Conservation (phyloP, 2,888 invertebrate genomes). For the Tromatobia lineatoria region DNA sequence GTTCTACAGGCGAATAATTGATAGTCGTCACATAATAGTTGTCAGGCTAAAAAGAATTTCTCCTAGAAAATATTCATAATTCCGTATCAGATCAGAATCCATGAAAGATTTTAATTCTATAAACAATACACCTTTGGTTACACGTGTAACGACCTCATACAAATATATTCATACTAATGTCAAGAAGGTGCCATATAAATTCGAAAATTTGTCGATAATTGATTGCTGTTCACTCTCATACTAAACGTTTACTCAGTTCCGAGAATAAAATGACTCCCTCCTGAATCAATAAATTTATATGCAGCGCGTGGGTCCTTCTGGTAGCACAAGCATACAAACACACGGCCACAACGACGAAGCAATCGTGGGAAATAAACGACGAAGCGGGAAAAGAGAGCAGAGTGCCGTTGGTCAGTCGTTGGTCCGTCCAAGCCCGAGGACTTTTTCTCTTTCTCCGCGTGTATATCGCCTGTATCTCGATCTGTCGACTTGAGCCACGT, state of each 20-base stretch:
- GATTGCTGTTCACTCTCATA: slow-evolving; percentile 5
- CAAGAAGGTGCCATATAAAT: neutral
- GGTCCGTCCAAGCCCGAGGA: slow-evolving; percentile 21
- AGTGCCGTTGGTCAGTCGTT: slow-evolving; percentile 63
- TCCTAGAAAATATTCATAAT: neutral
- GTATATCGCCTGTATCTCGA: slow-evolving; percentile 16
- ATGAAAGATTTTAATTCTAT: neutral
- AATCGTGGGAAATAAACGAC: slow-evolving; percentile 67
- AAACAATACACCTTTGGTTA: neutral
- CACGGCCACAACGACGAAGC: slow-evolving; percentile 2
- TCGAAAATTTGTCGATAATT: slow-evolving; percentile 7
- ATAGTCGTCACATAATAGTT: no score
- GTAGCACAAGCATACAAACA: neutral
- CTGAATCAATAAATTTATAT: slow-evolving; percentile 30
- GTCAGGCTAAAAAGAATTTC: no score
- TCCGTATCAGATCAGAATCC: neutral
- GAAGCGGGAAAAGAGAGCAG: slow-evolving; percentile 64
- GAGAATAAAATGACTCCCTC: slow-evolving; percentile 4
- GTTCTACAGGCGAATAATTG: no score
- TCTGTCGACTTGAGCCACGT: slow-evolving; percentile 28
- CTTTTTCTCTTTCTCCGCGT: slow-evolving; percentile 24
- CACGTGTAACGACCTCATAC: neutral
- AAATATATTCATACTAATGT: slow-evolving; percentile 4
- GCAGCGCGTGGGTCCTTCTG: neutral
- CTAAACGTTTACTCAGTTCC: neutral